phyloP scores from a whole-genome alignment of 2,888 invertebrate genomes.

The Platycnemis pennipes region DNA sequence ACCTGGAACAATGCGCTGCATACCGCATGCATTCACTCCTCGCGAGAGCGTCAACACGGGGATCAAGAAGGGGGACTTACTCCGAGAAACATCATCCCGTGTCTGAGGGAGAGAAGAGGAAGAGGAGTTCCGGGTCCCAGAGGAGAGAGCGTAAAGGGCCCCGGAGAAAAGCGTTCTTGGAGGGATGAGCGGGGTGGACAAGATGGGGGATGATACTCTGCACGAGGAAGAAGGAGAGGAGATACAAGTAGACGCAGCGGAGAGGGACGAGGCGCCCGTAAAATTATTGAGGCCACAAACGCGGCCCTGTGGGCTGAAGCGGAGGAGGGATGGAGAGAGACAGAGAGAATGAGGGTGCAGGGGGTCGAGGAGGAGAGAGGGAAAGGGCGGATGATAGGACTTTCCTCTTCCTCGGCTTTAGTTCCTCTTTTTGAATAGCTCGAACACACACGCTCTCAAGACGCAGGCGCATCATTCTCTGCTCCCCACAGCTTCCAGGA shows the following conservation, averaged over 20 bases:
- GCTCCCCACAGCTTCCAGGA: slow-evolving; percentile 37
- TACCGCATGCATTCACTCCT: not conserved
- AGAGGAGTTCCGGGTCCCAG: not conserved
- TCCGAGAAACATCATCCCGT: not conserved
- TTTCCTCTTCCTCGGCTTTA: slow-evolving; percentile 36
- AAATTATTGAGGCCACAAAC: slow-evolving; percentile 50
- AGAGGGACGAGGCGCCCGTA: slow-evolving; percentile 4
- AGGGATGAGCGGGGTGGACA: not conserved
- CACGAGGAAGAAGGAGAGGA: slow-evolving; percentile 1
- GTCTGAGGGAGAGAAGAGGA: not conserved
- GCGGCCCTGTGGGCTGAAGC: slow-evolving; percentile 17
- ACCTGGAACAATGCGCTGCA: not conserved
- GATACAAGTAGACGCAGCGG: not conserved
- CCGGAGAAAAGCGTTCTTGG: slow-evolving; percentile 2
- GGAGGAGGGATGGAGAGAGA: not conserved
- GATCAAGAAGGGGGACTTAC: not conserved
- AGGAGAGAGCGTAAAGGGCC: slow-evolving; percentile 5
- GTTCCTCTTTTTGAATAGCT: slow-evolving; percentile 57
- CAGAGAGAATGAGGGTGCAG: no score
- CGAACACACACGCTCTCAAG: not conserved
- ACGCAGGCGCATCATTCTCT: slow-evolving; percentile 25
- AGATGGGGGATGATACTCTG: not conserved
- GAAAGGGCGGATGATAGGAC: slow-evolving; percentile 42
- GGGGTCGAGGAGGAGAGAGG: not conserved
- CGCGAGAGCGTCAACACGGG: not conserved